phyloP scores from a whole-genome alignment of 2,888 invertebrate genomes.

The Peribatodes rhomboidaria region DNA sequence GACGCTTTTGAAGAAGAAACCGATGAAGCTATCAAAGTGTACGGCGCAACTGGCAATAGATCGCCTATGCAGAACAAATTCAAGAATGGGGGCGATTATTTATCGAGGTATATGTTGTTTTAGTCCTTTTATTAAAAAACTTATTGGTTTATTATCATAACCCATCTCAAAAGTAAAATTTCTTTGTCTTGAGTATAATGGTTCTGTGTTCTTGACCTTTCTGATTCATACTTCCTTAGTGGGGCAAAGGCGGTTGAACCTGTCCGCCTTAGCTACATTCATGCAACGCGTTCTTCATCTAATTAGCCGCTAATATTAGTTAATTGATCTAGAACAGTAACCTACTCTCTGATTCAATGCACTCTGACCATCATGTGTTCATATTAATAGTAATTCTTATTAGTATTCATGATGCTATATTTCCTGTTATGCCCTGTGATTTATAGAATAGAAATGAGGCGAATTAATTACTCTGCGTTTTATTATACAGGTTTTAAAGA shows the following conservation, averaged over 20 bases:
- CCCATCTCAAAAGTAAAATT: slow-evolving; percentile 26
- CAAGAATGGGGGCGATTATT: slow-evolving; percentile 77
- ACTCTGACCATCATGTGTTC: slow-evolving; percentile 2
- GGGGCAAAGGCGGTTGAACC: slow-evolving; percentile 76
- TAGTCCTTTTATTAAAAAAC: neutral
- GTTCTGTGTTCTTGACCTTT: slow-evolving; percentile 70
- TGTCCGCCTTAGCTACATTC: slow-evolving; percentile 43
- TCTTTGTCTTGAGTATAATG: slow-evolving; percentile 57
- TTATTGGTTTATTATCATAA: neutral
- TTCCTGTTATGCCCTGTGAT: slow-evolving; percentile 17
- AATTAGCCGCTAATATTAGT: slow-evolving; percentile 62
- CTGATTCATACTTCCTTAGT: slow-evolving; percentile 70
- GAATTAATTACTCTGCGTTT: slow-evolving; percentile 1
- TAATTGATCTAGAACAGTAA: slow-evolving; percentile 57
- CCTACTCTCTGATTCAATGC: slow-evolving; percentile 42
- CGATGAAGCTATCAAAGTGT: slow-evolving; percentile 93
- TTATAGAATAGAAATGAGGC: neutral
- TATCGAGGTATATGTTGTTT: slow-evolving; percentile 67
- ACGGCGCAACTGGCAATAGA: slow-evolving; percentile 91
- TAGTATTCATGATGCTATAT: slow-evolving; percentile 18
- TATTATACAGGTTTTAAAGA: slow-evolving; percentile 11
- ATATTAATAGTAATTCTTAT: slow-evolving; percentile 20
- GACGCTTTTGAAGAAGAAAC: slow-evolving; percentile 95
- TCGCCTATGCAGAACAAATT: slow-evolving; percentile 87
- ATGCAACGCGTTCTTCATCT: slow-evolving; percentile 51